Evolutionary conservation across 2,113 vertebrate species (phyloP).

Genomic region (Trematomus loennbergii): DNA sequence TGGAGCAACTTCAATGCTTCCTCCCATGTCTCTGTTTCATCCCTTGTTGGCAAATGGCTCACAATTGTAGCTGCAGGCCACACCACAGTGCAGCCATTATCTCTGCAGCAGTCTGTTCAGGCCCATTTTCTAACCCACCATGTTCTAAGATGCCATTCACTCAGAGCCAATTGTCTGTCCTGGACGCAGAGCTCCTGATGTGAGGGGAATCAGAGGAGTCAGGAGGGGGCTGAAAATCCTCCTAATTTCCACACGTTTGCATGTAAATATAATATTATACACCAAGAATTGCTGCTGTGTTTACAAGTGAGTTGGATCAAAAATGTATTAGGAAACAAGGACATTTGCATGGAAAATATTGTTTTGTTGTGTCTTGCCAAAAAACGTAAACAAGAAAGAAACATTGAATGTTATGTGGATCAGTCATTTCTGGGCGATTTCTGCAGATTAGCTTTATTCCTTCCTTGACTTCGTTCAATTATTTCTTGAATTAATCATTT

Average conservation of each 20-base stretch:
- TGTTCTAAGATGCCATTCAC: conserved; percentile 11
- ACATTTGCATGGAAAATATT: too few species aligned
- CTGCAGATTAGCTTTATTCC: not conserved
- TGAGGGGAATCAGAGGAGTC: conserved; percentile 25
- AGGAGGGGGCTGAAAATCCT: conserved; percentile 2
- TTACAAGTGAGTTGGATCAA: not conserved
- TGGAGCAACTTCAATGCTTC: conserved; percentile 19
- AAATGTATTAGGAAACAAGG: too few species aligned
- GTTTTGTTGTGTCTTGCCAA: too few species aligned
- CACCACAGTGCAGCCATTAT: conserved; percentile 45
- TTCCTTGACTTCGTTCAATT: too few species aligned
- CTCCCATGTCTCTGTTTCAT: conserved; percentile 49
- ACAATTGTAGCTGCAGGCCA: conserved; percentile 44
- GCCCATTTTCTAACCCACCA: conserved; percentile 40
- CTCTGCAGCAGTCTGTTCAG: conserved; percentile 59
- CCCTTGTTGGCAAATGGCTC: conserved; percentile 52
- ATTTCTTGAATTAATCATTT: not conserved
- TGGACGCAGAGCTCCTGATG: conserved; percentile 7
- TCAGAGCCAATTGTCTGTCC: conserved; percentile 41
- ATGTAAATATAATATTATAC: not conserved
- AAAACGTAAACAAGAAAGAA: not conserved
- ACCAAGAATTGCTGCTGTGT: not conserved
- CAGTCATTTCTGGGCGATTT: not conserved
- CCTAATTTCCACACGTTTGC: too few species aligned
- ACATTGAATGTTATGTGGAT: not conserved